Conservation (phyloP, 92 coral and sea anemone genomes). For the Parazoanthus atlanticus region DNA sequence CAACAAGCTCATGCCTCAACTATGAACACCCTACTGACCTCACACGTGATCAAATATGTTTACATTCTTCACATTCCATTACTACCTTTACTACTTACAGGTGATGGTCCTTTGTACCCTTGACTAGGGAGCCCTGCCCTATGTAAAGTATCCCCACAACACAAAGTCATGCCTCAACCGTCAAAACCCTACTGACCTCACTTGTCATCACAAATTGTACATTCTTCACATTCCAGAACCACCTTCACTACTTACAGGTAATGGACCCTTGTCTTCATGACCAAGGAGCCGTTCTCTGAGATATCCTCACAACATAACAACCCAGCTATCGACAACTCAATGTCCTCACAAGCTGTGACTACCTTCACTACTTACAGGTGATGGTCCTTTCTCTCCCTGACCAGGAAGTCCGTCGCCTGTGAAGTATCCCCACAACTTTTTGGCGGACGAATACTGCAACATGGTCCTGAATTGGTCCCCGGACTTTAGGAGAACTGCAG, state of each 20-base stretch:
- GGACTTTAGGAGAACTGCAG: constrained; percentile 61
- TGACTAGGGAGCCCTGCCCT: too few species aligned
- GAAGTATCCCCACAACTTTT: constrained; percentile 73
- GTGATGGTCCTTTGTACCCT: too few species aligned
- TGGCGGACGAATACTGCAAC: constrained; percentile 68
- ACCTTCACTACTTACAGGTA: constrained; percentile 63
- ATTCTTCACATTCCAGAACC: background rate
- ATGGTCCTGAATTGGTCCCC: constrained; percentile 58
- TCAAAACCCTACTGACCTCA: too few species aligned
- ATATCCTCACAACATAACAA: constrained; percentile 54
- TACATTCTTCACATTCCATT: too few species aligned
- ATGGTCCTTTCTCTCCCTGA: constrained; percentile 59
- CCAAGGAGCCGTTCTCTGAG: constrained; percentile 64
- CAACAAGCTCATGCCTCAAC: too few species aligned
- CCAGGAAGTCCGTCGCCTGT: constrained; percentile 59
- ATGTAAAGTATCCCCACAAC: constrained; percentile 24
- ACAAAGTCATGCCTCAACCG: too few species aligned
- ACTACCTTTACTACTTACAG: too few species aligned
- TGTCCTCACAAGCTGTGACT: background rate
- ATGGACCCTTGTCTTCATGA: constrained; percentile 55
- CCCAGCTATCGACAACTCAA: too few species aligned
- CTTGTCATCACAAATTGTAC: too few species aligned
- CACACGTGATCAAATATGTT: too few species aligned
- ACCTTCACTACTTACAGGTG: constrained; percentile 67
- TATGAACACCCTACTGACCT: too few species aligned